Conservation (phyloP, 2,797 vertebrate genomes). For the Spinus olivaceus region DNA sequence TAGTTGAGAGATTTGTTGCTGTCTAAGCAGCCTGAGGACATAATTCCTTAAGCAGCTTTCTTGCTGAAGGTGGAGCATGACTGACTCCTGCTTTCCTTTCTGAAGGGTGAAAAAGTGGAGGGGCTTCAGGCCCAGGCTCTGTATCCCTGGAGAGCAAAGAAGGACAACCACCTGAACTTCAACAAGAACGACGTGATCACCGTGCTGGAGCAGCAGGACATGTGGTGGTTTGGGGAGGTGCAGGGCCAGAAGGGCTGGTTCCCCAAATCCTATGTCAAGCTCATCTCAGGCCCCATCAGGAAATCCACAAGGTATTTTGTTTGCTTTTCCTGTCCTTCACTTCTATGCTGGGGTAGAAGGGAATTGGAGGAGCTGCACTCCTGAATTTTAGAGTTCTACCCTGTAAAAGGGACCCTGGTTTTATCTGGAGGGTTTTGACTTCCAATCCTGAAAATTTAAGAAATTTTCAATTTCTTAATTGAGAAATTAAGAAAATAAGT, state of each 20-base stretch:
- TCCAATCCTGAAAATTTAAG: neutral
- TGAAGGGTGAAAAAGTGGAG: conserved; percentile 92
- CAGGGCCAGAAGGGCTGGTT: conserved; percentile 98
- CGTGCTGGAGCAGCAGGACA: conserved; percentile 97
- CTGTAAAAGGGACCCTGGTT: neutral
- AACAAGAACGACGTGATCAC: conserved; percentile 97
- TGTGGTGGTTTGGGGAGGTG: conserved; percentile 99
- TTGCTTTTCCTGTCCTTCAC: neutral
- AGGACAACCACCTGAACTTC: conserved; percentile 99
- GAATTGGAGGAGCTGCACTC: neutral
- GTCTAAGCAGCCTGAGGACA: neutral
- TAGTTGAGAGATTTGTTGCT: neutral
- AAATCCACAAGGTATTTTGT: conserved; percentile 87
- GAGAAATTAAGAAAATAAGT: neutral
- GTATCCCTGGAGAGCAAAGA: conserved; percentile 98
- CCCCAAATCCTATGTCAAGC: conserved; percentile 98
- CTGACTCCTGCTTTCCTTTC: neutral
- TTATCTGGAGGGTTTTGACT: neutral
- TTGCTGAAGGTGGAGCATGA: neutral
- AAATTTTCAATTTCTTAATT: neutral
- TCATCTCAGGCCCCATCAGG: conserved; percentile 85
- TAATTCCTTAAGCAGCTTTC: neutral
- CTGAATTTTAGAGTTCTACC: neutral
- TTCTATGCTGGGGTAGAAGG: neutral
- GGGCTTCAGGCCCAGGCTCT: conserved; percentile 96